A percentile compares a stretch with the other conserved stretches of the same genome.
These are phyloP conservation scores for Pteropus alecto DNA, from an alignment of 2,113 vertebrate genomes.

Conservation along the genomic window DNA sequence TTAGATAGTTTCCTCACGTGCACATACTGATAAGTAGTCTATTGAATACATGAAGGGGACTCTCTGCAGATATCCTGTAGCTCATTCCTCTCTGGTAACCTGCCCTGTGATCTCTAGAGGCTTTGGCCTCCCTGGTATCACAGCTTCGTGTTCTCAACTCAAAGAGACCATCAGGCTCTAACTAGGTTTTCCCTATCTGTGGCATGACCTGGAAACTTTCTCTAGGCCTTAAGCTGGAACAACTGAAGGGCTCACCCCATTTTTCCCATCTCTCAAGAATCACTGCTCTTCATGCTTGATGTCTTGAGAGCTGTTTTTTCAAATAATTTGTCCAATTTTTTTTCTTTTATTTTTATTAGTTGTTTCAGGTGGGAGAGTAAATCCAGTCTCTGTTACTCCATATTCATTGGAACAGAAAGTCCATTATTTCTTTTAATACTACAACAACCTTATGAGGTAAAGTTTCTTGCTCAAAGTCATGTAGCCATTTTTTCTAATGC, in stretches of 20 bases:
- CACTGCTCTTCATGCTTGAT: neutral
- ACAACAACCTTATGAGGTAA: neutral
- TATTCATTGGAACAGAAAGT: neutral
- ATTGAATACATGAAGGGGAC: neutral
- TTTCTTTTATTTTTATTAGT: neutral
- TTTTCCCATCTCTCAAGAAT: neutral
- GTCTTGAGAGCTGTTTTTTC: neutral
- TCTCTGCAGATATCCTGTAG: neutral
- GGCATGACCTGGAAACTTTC: neutral
- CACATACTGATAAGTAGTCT: neutral
- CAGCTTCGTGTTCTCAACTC: neutral
- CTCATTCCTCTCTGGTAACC: neutral
- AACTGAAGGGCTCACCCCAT: neutral
- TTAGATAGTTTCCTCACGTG: neutral
- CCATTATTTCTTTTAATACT: neutral
- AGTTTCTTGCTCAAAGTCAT: neutral
- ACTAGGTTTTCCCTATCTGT: neutral
- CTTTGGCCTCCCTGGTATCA: neutral
- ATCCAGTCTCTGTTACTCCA: neutral
- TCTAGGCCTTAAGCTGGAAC: neutral
- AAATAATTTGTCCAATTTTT: neutral
- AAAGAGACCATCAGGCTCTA: neutral
- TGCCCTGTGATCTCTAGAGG: neutral
- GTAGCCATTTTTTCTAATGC: neutral
- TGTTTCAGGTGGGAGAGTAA: neutral